Conservation (phyloP, 2,888 invertebrate species). For the Eupithecia pulchellata region DNA sequence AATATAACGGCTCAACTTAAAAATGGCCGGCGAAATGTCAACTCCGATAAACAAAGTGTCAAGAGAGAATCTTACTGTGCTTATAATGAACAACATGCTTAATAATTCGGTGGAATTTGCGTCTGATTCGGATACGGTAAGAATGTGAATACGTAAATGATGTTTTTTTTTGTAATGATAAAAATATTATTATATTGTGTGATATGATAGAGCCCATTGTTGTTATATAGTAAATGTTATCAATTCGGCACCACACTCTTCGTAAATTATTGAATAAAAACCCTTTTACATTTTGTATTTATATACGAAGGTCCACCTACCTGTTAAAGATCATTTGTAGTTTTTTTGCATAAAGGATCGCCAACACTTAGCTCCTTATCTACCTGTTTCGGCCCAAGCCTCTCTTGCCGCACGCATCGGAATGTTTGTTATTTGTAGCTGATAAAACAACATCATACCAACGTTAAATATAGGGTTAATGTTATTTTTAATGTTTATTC, state of each 20-base stretch:
- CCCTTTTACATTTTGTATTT: background rate
- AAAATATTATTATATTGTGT: background rate
- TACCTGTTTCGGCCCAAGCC: background rate
- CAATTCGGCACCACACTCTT: background rate
- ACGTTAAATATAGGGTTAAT: background rate
- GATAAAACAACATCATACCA: background rate
- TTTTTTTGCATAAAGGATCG: constrained; percentile 21
- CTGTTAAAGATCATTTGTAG: constrained; percentile 2
- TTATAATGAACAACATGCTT: constrained; percentile 69
- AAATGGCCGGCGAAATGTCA: constrained; percentile 61
- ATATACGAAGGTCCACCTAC: background rate
- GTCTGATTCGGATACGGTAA: constrained; percentile 60
- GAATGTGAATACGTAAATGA: constrained; percentile 16
- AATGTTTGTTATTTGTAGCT: background rate
- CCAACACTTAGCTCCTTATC: background rate
- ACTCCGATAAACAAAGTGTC: constrained; percentile 69
- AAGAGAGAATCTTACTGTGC: constrained; percentile 63
- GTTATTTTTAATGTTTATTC: background rate
- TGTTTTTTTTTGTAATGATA: too few species aligned
- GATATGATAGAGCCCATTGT: too few species aligned
- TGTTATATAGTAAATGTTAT: background rate
- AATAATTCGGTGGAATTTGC: constrained; percentile 65
- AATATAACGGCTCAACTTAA: constrained; percentile 37
- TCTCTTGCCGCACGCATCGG: background rate
- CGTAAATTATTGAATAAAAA: background rate